Conservation (phyloP, 2,113 vertebrate genomes). For the Aleadryas rufinucha region DNA sequence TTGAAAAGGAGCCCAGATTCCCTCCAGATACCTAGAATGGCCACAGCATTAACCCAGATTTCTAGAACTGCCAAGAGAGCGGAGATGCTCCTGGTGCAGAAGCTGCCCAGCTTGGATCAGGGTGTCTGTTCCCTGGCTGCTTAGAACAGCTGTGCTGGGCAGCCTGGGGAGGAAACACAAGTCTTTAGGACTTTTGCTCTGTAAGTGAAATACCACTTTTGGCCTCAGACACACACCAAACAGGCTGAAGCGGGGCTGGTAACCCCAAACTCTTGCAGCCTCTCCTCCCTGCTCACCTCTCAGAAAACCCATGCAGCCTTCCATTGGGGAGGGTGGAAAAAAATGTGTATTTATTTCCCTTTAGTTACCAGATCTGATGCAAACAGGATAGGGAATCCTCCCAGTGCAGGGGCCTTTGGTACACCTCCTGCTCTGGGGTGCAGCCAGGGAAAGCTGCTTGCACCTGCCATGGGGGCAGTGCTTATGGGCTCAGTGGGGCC, state of each 20-base stretch:
- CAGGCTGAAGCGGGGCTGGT: background rate
- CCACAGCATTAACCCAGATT: rapidly evolving
- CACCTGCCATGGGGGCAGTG: background rate
- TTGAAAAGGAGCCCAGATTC: background rate
- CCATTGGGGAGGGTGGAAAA: background rate
- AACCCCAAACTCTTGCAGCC: background rate
- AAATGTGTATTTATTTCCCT: rapidly evolving
- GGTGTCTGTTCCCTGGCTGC: background rate
- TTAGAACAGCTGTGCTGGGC: background rate
- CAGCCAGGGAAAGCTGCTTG: background rate
- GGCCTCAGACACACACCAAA: background rate
- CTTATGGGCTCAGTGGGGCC: background rate
- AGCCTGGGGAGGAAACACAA: background rate
- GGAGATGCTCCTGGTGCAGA: background rate
- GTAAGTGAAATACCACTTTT: background rate
- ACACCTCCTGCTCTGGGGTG: background rate
- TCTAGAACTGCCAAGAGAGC: background rate
- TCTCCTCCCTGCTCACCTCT: background rate
- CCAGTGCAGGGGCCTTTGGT: background rate
- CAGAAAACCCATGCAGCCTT: background rate
- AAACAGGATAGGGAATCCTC: background rate
- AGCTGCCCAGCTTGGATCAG: background rate
- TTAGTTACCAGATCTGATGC: background rate
- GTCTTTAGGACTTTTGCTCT: background rate
- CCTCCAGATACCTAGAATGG: background rate